These are phyloP conservation scores for Drosophila prostipennis DNA, from an alignment of 2,888 invertebrate species.

Conservation along the genomic window DNA sequence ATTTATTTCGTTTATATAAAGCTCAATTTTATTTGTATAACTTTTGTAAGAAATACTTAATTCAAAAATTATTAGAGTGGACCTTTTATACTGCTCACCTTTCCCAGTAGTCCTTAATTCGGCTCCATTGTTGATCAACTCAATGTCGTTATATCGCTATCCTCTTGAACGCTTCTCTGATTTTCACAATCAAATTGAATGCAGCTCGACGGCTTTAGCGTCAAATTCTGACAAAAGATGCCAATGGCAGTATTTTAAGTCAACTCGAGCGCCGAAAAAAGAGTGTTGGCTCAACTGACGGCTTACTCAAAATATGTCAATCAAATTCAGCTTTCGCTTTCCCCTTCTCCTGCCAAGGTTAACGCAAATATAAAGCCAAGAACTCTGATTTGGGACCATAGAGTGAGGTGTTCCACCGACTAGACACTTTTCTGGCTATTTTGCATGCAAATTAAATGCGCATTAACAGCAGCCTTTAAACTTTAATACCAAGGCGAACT, in stretches of 20 bases:
- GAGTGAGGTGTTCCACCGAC: conserved; percentile 8
- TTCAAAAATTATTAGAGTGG: not conserved
- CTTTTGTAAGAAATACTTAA: too few relatives aligned
- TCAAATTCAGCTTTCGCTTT: conserved; percentile 51
- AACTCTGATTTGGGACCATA: conserved; percentile 7
- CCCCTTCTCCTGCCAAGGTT: conserved; percentile 15
- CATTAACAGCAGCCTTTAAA: conserved; percentile 58
- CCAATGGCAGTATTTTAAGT: conserved; percentile 44
- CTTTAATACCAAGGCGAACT: conserved; percentile 57
- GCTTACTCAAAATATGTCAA: conserved; percentile 77
- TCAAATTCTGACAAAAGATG: conserved; percentile 44
- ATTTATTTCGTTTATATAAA: too few relatives aligned
- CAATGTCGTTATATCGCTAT: conserved; percentile 20
- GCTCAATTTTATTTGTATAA: too few relatives aligned
- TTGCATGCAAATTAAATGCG: conserved; percentile 72
- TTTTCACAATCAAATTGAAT: conserved; percentile 54
- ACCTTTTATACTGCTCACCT: conserved; percentile 6
- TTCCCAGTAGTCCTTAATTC: conserved; percentile 11
- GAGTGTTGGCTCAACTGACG: conserved; percentile 52
- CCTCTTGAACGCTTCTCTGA: conserved; percentile 48
- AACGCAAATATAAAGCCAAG: conserved; percentile 48
- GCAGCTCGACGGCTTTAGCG: conserved; percentile 40
- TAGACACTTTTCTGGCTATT: conserved; percentile 47
- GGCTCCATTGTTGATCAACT: conserved; percentile 16
- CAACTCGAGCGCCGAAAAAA: conserved; percentile 29